Percentiles rank a stretch among this genome's conserved stretches.
These are phyloP conservation scores for Parnassius apollo DNA, from an alignment of 2,888 invertebrate genomes.

Conservation along the genomic window DNA sequence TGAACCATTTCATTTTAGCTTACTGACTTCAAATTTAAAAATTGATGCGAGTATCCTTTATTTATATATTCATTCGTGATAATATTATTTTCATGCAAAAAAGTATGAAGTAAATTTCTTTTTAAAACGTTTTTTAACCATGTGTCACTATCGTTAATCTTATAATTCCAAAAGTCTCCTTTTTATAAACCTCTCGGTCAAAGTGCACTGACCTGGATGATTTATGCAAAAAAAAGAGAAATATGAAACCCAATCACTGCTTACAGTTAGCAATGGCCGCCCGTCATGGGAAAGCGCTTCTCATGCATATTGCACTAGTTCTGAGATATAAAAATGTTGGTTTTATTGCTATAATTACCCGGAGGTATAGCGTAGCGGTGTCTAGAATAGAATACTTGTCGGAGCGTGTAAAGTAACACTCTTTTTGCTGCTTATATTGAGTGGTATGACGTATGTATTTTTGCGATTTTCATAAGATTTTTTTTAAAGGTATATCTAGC, in stretches of 20 bases:
- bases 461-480: no score
- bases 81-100: no score
- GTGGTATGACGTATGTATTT: no score
- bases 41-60: no score
- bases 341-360: conserved; percentile 50
- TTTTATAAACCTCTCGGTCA: conserved; percentile 43
- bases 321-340: conserved; percentile 43
- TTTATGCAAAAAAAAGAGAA: conserved; percentile 52
- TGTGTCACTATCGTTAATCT: background rate
- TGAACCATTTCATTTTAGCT: no score
- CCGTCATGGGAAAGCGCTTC: conserved; percentile 69
- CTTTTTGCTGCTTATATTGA: conserved; percentile 7
- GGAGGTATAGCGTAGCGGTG: conserved; percentile 18
- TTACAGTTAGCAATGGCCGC: conserved; percentile 55
- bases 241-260: conserved; percentile 65
- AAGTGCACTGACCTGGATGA: conserved; percentile 58
- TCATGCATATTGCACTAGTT: conserved; percentile 78
- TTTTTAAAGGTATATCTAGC: no score
- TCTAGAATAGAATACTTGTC: conserved; percentile 10
- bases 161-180: conserved; percentile 11
- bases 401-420: conserved; percentile 19
- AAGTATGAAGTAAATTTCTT: no score
- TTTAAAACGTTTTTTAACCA: no score
- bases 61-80: no score
- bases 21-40: no score